phyloP scores from a whole-genome alignment of 2,797 vertebrate species.

The Podarcis lilfordi region DNA sequence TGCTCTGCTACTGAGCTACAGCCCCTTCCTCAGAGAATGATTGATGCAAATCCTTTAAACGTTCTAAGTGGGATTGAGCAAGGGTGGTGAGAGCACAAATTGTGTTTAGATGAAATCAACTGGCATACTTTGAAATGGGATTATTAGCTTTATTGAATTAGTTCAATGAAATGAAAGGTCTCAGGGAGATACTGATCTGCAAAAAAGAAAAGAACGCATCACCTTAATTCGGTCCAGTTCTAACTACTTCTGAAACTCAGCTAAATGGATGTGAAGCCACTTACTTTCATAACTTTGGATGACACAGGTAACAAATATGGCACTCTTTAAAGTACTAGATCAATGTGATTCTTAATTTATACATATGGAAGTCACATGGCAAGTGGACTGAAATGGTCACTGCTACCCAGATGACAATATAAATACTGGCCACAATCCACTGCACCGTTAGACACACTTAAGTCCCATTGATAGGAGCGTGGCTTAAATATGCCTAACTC shows the following conservation, averaged over 20 bases:
- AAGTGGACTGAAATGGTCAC: not conserved
- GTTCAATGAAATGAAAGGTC: not conserved
- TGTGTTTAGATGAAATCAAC: not conserved
- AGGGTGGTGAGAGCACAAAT: not conserved
- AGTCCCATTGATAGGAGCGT: not conserved
- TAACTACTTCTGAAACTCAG: not conserved
- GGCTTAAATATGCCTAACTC: not conserved
- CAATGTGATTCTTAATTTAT: constrained; percentile 2
- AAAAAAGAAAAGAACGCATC: not conserved
- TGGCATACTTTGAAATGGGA: not conserved
- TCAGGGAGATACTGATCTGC: not conserved
- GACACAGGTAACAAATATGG: not conserved
- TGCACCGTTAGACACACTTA: not conserved
- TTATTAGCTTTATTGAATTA: not conserved
- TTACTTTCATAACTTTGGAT: not conserved
- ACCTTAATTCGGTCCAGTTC: not conserved
- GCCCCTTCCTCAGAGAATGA: not conserved
- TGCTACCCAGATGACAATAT: not conserved
- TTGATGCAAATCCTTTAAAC: not conserved
- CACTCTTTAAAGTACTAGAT: not conserved
- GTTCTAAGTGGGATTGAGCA: not conserved
- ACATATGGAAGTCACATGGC: not conserved
- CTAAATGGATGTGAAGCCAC: not conserved
- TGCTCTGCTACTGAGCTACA: too few relatives aligned
- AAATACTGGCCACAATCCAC: not conserved